Evolutionary conservation across 64 coral and sea anemone genomes (phyloP).

Genomic region (Exaiptasia diaphana): DNA sequence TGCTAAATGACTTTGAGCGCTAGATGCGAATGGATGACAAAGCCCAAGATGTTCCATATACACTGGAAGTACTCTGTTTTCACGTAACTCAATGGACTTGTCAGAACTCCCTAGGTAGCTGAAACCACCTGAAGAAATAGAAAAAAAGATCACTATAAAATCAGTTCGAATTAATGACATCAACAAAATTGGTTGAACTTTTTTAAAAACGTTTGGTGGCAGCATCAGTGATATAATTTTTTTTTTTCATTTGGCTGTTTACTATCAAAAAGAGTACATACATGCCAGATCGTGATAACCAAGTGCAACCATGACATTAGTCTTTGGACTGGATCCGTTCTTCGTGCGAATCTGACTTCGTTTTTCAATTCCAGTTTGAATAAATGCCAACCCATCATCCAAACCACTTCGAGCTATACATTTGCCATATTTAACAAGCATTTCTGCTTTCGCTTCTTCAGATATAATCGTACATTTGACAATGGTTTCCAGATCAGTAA

Average conservation of each 20-base stretch:
- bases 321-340: neutral
- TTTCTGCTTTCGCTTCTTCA: neutral
- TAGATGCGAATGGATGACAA: constrained; percentile 66
- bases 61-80: neutral
- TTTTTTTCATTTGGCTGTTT: too few relatives aligned
- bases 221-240: too few relatives aligned
- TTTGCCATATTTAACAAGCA: neutral
- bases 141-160: too few relatives aligned
- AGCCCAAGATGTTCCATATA: constrained; percentile 45
- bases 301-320: neutral
- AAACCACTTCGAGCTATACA: neutral
- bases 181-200: too few relatives aligned
- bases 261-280: too few relatives aligned
- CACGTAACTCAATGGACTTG: too few relatives aligned
- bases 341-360: neutral
- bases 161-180: too few relatives aligned
- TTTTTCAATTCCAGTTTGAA: neutral
- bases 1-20: constrained; percentile 33
- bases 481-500: neutral
- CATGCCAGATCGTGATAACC: neutral
- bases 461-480: neutral
- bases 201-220: too few relatives aligned
- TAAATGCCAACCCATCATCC: neutral
- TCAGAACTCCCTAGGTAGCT: too few relatives aligned
- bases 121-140: too few relatives aligned